Percentiles rank a stretch among this genome's conserved stretches.
Conservation (phyloP, 2,888 invertebrate species). For the Callyntrura guangdongensis region DNA sequence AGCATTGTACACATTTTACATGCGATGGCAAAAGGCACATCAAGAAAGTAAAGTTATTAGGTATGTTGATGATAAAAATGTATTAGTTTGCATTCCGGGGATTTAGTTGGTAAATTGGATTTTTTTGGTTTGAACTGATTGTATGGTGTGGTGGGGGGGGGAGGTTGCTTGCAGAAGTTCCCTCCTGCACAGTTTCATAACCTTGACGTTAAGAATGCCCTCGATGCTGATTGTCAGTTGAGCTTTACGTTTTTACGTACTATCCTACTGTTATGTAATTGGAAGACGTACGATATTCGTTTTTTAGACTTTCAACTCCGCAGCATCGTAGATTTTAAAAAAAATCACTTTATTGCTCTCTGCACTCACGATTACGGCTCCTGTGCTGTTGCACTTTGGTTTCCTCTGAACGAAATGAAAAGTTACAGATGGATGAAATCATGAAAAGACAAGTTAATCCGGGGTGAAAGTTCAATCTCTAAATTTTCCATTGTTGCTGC, state of each 20-base stretch:
- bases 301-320: background rate
- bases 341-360: slow-evolving; percentile 9
- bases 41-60: background rate
- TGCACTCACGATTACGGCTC: too few species aligned
- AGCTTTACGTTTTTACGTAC: background rate
- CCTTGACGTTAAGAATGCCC: too few species aligned
- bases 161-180: slow-evolving; percentile 44
- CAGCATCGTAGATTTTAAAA: background rate
- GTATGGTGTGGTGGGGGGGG: background rate
- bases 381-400: background rate
- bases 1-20: background rate
- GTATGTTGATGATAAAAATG: slow-evolving; percentile 54
- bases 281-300: background rate
- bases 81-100: slow-evolving; percentile 55
- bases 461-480: slow-evolving; percentile 74
- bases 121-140: slow-evolving; percentile 60
- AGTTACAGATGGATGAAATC: slow-evolving; percentile 69
- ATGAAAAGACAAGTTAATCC: slow-evolving; percentile 72
- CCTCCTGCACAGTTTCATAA: background rate
- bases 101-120: slow-evolving; percentile 63
- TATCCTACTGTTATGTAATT: background rate
- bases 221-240: background rate
- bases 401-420: slow-evolving; percentile 8
- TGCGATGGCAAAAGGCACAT: background rate
- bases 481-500: slow-evolving; percentile 55